Evolutionary conservation across 2,113 vertebrate species (phyloP), one percentile per base, ranked within the genome.

Genomic region (Pandion haliaetus): DNA sequence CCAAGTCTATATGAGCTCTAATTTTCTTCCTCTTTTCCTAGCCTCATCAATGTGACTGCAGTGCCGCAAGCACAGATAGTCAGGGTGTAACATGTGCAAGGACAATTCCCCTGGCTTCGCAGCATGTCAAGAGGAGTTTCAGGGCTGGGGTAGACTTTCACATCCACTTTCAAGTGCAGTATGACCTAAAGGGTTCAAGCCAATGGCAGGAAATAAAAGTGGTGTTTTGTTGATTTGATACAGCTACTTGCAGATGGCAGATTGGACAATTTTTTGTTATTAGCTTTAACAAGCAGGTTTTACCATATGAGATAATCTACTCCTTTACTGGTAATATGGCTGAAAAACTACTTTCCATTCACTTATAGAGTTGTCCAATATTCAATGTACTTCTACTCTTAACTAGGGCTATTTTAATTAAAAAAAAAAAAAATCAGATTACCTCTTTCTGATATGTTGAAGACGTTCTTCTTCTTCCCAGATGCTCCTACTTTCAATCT

Each of bases 241-340:
- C 7, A 66, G 11, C 10, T 54, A 18, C 36, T 71, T 45, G 42
- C 12, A 70, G 17, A 57, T 25, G 8, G 14, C 13, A 62, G 17
- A 55, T 13, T 31, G 12, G 32, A 57, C 6, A 12, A 5, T 32
- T 28, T 81, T 87, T 89, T 84, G 6, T 16, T 73, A 17, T 50
- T 59, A 17, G 6, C 8, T 61, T 54, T 61, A 61, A 29, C 1
- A 80, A 15, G 32, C 24, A 44, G 5, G 1, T 67, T 70, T 65
- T 63, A 47, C 31, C 12, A 34, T 44, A 67, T 0, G 0, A 76
- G 3, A n/a, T 52, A 66, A 73, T 47, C 32, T 81, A 4, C 3
- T 3, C 6, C 14, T 59, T 78, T 88, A 17, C 4, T 20, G 15
- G 5, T 36, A 52, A 4, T 10, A 42, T 31, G 38, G 29, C 18